Evolutionary conservation across 2,113 vertebrate species (phyloP), one percentile per base, ranked within the genome.

Genomic region (Zosterops pallidus): DNA sequence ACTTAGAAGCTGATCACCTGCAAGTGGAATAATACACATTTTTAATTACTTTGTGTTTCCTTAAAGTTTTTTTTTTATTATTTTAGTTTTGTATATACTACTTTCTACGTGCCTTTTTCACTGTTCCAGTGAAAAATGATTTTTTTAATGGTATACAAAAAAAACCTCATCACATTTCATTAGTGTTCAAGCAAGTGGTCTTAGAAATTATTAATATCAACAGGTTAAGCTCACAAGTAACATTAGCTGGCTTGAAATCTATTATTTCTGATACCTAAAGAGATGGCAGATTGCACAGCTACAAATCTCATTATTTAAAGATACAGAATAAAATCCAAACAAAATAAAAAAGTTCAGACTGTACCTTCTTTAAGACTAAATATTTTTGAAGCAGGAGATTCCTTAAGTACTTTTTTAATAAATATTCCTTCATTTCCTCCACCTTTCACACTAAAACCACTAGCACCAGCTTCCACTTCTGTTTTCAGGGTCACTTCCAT

Each of bases 1-100:
- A 46, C 99, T 99, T 95, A 99, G 97, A 78, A 99, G 97, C 94
- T 99, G 99, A 92, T 99, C 99, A 77, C 99, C 99, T 99, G 50
- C 29, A 97, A 96, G 29, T 44, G 42, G 49, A 94, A 94, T 41
- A 55, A 95, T 35, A 50, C 16, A 56, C 52, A 9, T 71, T 71
- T 86, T 63, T 53, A 86, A 65, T 92, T 72, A 71, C 17, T 23
- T 86, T 62, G 10, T 12, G 21, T 21, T 69, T 71, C 74, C 33
- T n/a, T 37, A 5, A 1, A 9, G 13, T 46, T 94, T 81, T 83
- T 59, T 87, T 68, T 59, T 33, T 57, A n/a, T 14, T 1, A 46
- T 55, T 89, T 72, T 44, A 44, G 9, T 62, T 91, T 12, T 26
- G 25, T 25, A 49, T 63, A 49, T 12, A 57, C 19, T 52, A 26